Evolutionary conservation across 2,888 invertebrate genomes (phyloP), one percentile per base, ranked within the genome.

Genomic region (Spisula subtruncata): DNA sequence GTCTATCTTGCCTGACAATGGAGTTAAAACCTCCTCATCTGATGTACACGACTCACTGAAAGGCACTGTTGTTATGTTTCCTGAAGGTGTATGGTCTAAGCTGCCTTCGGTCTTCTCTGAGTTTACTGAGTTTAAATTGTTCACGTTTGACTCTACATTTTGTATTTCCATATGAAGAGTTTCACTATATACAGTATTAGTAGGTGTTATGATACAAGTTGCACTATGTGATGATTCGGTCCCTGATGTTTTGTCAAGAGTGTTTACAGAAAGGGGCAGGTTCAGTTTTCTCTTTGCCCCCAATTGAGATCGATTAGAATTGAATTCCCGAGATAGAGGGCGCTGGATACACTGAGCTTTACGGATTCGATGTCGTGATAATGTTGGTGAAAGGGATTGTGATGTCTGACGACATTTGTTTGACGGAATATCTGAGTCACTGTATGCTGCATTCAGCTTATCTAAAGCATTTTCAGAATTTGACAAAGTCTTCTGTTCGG

Each of bases 381-480:
- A 94, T 89, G 94, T 94, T n/a, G 91, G 89, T 89, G 91, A 92
- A 41, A 86, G 60, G 25, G 87, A 86, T 51, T 89, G 90, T 51
- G 92, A 91, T 81, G 84, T 86, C 32, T 81, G 80, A 16, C 88
- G 86, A 71, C 90, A 88, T 35, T 88, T 86, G 25, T 88, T 89
- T 32, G 87, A 81, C 18, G 93, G 93, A 46, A 92, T 90, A 71
- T 93, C 93, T 25, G 92, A 92, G 88, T 94, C 94, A 90, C 93
- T 93, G 84, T 85, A 89, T 84, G 92, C 91, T 56, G 91, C 82
- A 35, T 85, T 85, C 35, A 93, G 88, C 79, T 98, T 98, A 97
- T 99, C 98, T 91, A 99, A 97, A 35, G 98, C 98, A 0, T 98
- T 98, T 97, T 99, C 99, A 2, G 99, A 99, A 93, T 98, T 98